Conservation (phyloP, 2,113 vertebrate genomes). For the Fukomys damarensis region DNA sequence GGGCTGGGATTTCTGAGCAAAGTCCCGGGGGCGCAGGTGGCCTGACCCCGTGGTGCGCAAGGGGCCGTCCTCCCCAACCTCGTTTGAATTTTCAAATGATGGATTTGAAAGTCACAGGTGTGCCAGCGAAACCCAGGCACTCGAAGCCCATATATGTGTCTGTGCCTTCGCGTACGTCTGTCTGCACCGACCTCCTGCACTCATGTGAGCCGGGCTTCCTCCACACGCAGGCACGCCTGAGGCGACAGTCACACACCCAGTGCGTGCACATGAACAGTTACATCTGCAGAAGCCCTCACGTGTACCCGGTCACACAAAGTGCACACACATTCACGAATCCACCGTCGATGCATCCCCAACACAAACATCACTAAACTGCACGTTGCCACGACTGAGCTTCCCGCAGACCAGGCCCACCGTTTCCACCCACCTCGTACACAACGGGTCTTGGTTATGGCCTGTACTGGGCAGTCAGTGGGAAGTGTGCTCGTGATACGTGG, state of each 20-base stretch:
- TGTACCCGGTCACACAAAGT: not conserved
- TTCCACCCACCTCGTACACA: no score
- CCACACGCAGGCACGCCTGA: not conserved
- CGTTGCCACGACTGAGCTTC: not conserved
- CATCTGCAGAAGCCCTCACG: not conserved
- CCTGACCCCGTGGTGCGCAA: not conserved
- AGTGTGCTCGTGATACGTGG: not conserved
- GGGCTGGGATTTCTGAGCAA: not conserved
- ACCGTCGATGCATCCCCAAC: not conserved
- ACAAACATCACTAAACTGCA: not conserved
- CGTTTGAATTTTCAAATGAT: slow-evolving; percentile 41
- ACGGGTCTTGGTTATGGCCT: no score
- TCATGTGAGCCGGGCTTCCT: not conserved
- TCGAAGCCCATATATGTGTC: not conserved
- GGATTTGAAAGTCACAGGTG: not conserved
- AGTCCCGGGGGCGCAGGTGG: not conserved
- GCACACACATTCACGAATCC: not conserved
- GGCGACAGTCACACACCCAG: not conserved
- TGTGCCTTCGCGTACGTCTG: not conserved
- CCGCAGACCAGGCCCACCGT: not conserved
- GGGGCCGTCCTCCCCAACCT: not conserved
- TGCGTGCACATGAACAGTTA: not conserved
- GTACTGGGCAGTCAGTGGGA: not conserved
- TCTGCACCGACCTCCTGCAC: not conserved
- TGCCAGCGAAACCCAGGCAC: not conserved